These are phyloP conservation scores for Danaus melanippus DNA, from an alignment of 1,140 invertebrate species.

Conservation along the genomic window DNA sequence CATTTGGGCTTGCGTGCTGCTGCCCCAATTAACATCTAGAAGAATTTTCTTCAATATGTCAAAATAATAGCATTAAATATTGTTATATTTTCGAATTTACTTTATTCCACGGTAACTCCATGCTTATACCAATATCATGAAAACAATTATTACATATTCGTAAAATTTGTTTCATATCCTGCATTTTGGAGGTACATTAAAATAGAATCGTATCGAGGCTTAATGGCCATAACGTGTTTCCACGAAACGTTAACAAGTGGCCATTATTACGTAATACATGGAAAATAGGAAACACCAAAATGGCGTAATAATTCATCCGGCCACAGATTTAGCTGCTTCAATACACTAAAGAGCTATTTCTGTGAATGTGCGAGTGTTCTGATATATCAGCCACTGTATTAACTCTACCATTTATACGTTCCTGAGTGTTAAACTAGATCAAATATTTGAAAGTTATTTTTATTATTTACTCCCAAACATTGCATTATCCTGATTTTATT, in stretches of 20 bases:
- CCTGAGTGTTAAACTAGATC: no score
- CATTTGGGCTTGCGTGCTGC: slow-evolving; percentile 95
- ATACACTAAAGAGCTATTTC: slow-evolving; percentile 13
- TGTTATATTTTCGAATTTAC: no score
- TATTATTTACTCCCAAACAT: no score
- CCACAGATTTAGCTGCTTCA: slow-evolving; percentile 28
- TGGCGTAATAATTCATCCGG: slow-evolving; percentile 38
- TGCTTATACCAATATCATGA: no score
- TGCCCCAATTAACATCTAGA: slow-evolving; percentile 96
- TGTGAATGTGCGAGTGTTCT: slow-evolving; percentile 10
- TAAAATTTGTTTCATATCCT: no score
- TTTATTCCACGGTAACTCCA: no score
- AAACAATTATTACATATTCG: no score
- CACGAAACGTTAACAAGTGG: slow-evolving; percentile 6
- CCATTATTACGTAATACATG: slow-evolving; percentile 8
- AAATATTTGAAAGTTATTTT: no score
- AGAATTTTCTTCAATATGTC: slow-evolving; percentile 3
- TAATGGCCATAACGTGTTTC: background rate
- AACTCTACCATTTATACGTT: background rate
- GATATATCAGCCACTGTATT: slow-evolving; percentile 5
- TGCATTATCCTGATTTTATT: no score
- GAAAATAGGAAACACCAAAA: slow-evolving; percentile 21
- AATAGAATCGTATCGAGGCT: no score
- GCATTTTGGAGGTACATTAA: no score
- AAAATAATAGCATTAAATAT: no score